Evolutionary conservation across 2,113 vertebrate species (phyloP).

Genomic region (Microcebus ravelobensis): DNA sequence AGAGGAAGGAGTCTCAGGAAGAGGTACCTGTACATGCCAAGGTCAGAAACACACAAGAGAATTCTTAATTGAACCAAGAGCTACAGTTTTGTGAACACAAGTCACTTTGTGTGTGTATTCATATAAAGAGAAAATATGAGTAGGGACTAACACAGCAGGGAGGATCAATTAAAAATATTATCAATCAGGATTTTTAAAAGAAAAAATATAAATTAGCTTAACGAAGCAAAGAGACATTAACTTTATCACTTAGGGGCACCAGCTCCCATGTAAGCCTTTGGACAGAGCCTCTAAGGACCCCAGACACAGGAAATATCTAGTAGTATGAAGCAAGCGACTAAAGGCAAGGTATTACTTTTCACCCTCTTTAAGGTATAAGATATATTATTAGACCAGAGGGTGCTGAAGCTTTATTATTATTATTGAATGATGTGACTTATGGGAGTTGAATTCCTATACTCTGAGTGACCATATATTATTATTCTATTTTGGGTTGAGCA

Average conservation of each 20-base stretch:
- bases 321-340: not conserved
- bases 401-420: constrained; percentile 22
- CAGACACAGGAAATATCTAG: not conserved
- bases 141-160: not conserved
- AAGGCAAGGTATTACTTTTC: not conserved
- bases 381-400: constrained; percentile 27
- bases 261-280: not conserved
- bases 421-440: constrained; percentile 54
- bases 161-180: constrained; percentile 6
- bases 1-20: not conserved
- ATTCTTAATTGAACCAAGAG: not conserved
- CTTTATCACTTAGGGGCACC: not conserved
- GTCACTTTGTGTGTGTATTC: not conserved
- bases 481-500: not conserved
- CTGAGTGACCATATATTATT: constrained; percentile 18
- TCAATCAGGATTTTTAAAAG: constrained; percentile 11
- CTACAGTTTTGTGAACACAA: not conserved
- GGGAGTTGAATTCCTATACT: constrained; percentile 40
- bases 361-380: not conserved
- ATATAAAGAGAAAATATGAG: not conserved
- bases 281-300: not conserved
- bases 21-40: not conserved
- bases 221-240: not conserved
- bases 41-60: not conserved
- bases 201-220: not conserved